Evolutionary conservation across 2,113 vertebrate species (phyloP).

Genomic region (Tychaedon coryphoeus): DNA sequence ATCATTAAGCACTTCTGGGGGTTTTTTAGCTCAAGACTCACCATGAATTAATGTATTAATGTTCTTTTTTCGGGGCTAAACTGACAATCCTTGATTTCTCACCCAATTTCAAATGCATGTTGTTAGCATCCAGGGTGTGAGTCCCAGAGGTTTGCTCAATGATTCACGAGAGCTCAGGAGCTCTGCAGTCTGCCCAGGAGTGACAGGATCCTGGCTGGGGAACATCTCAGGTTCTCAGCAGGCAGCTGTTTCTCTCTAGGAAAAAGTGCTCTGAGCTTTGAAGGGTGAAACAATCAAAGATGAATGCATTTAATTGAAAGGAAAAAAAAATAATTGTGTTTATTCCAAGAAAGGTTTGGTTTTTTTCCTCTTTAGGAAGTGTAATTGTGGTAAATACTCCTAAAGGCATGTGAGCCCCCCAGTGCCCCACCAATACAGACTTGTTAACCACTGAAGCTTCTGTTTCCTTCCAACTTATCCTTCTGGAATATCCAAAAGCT

Average conservation of each 20-base stretch:
- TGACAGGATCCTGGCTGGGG: not conserved
- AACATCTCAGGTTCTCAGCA: not conserved
- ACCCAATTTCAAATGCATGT: not conserved
- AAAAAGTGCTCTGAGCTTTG: not conserved
- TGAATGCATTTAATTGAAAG: not conserved
- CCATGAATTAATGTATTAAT: not conserved
- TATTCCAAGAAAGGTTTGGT: not conserved
- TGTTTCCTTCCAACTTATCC: not conserved
- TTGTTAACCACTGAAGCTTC: not conserved
- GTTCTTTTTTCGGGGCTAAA: not conserved
- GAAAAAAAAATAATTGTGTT: not conserved
- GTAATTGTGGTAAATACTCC: not conserved
- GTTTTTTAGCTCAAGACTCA: not conserved
- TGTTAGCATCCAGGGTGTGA: not conserved
- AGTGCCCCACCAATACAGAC: not conserved
- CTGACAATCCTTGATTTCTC: not conserved
- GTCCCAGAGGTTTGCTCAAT: not conserved
- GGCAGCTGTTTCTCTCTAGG: not conserved
- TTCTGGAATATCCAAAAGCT: not conserved
- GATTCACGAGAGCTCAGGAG: accelerated
- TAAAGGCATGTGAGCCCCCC: not conserved
- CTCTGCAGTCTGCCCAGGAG: not conserved
- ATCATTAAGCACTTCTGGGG: not conserved
- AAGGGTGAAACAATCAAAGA: not conserved
- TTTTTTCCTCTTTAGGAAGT: not conserved